phyloP scores from a whole-genome alignment of 1,140 invertebrate genomes.

The Drosophila kepulauana region DNA sequence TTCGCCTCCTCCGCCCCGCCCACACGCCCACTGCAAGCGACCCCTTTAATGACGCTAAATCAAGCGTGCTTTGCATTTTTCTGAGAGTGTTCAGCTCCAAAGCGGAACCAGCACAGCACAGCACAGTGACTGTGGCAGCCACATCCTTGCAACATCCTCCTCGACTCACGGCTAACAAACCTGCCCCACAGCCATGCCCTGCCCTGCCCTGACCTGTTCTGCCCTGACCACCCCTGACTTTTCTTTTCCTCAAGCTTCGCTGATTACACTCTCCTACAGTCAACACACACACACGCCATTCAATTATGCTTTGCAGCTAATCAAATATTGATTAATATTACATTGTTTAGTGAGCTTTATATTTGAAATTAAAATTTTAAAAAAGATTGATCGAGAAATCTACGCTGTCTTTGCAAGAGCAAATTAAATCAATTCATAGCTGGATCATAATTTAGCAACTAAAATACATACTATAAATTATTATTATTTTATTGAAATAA shows the following conservation, averaged over 20 bases:
- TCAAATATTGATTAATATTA: no score
- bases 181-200: constrained; percentile 11
- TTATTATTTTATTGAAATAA: no score
- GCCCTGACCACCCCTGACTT: constrained; percentile 5
- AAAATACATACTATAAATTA: no score
- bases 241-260: constrained; percentile 19
- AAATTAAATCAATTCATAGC: no score
- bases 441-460: no score
- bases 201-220: constrained; percentile 6
- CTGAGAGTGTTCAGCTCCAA: constrained; percentile 14
- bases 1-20: neutral
- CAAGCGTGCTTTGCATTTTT: constrained; percentile 82
- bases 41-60: constrained; percentile 79
- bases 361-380: no score
- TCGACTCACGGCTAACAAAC: neutral
- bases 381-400: no score
- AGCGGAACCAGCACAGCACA: constrained; percentile 18
- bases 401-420: no score
- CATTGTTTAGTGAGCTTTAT: no score
- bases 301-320: neutral
- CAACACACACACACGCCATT: neutral
- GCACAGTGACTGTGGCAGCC: constrained; percentile 18
- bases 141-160: constrained; percentile 47
- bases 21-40: constrained; percentile 10
- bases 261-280: constrained; percentile 52